phyloP scores from a whole-genome alignment of 2,113 vertebrate genomes.

The Laticauda laticaudata region DNA sequence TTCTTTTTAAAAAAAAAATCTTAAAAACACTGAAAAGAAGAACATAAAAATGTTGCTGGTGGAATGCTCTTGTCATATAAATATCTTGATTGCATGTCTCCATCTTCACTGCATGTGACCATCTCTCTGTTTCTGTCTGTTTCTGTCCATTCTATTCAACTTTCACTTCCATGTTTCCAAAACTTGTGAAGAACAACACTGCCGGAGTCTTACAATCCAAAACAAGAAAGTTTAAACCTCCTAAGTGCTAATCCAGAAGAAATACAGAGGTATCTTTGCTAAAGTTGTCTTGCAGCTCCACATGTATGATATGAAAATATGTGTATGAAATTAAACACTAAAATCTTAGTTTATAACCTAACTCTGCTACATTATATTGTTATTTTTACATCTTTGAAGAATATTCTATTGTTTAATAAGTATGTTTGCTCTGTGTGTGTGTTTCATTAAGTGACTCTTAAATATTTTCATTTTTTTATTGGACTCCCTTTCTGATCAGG shows the following conservation, averaged over 20 bases:
- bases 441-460: neutral
- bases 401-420: neutral
- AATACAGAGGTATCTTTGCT: constrained; percentile 71
- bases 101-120: constrained; percentile 64
- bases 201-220: constrained; percentile 70
- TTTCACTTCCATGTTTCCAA: constrained; percentile 67
- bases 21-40: neutral
- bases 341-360: neutral
- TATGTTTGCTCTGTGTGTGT: neutral
- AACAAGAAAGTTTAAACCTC: constrained; percentile 79
- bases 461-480: neutral
- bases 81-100: constrained; percentile 42
- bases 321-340: neutral
- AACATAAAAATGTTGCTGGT: constrained; percentile 21
- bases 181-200: constrained; percentile 76
- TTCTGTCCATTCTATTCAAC: constrained; percentile 65
- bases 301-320: constrained; percentile 22
- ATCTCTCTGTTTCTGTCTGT: constrained; percentile 73
- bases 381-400: neutral
- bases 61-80: constrained; percentile 39
- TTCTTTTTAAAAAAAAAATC: constrained; percentile 6
- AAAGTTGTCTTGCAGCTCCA: constrained; percentile 44
- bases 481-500: neutral
- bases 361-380: neutral
- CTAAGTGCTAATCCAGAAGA: constrained; percentile 73